A percentile compares a stretch with the other conserved stretches of the same genome.
Conservation (phyloP, 92 coral and sea anemone species). For the Zoanthus sansibaricus region DNA sequence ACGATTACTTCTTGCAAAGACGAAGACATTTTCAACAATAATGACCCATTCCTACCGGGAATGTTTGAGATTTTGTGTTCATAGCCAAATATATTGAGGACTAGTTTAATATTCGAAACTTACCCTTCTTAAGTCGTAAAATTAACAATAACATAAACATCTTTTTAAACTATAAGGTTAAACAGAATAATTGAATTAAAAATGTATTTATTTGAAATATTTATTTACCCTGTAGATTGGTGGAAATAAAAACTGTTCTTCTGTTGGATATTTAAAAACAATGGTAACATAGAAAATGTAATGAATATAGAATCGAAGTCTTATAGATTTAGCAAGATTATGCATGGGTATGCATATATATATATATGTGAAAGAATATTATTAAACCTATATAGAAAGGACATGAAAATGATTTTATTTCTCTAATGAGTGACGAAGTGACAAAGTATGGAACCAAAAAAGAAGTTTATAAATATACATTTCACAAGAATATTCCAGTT, state of each 20-base stretch:
- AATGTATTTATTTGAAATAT: conserved; percentile 28
- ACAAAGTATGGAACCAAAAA: background rate
- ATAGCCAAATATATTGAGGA: conserved; percentile 17
- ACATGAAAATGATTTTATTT: background rate
- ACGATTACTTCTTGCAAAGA: conserved; percentile 41
- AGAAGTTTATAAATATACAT: background rate
- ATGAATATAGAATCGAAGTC: background rate
- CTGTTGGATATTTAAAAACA: conserved; percentile 8
- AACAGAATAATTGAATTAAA: conserved; percentile 12
- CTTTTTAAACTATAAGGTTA: background rate
- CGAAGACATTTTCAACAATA: conserved; percentile 62
- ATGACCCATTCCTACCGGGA: conserved; percentile 89
- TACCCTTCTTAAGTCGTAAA: background rate
- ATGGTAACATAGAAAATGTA: background rate
- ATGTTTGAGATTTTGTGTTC: conserved; percentile 91
- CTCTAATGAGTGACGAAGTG: background rate
- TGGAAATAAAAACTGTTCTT: background rate
- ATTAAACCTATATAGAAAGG: background rate
- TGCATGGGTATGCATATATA: background rate
- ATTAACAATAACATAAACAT: background rate
- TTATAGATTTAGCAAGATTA: background rate
- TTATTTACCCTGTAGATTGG: conserved; percentile 21
- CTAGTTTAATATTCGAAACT: background rate
- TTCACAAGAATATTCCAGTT: too few species aligned
- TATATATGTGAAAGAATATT: background rate